Conservation (phyloP, 2,888 invertebrate species). For the Alloplasta piceator region DNA sequence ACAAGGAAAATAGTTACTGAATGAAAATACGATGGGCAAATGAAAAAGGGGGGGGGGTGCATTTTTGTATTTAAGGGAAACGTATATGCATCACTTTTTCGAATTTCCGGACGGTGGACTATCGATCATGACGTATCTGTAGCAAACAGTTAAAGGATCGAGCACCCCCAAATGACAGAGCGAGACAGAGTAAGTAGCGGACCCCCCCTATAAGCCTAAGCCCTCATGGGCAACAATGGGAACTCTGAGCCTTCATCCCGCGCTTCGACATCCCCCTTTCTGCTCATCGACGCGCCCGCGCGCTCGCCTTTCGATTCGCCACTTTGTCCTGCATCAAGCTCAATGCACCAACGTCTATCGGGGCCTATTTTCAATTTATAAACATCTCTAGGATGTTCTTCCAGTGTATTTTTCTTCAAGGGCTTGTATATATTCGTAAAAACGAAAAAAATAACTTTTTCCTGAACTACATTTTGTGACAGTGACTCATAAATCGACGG, state of each 20-base stretch:
- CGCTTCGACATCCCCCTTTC: conserved; percentile 56
- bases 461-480: too few species aligned
- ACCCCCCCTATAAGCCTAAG: conserved; percentile 72
- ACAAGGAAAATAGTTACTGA: background rate
- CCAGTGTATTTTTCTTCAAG: background rate
- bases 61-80: conserved; percentile 26
- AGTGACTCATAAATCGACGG: too few species aligned
- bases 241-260: conserved; percentile 69
- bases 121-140: conserved; percentile 80
- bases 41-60: conserved; percentile 10
- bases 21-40: too few species aligned
- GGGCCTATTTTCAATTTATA: conserved; percentile 21
- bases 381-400: background rate
- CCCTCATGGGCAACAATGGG: conserved; percentile 78
- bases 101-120: conserved; percentile 71
- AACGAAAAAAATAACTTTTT: too few species aligned
- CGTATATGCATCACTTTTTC: conserved; percentile 61
- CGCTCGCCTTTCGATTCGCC: conserved; percentile 70
- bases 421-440: too few species aligned
- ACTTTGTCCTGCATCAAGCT: conserved; percentile 73
- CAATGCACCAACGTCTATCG: conserved; percentile 61
- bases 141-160: conserved; percentile 69
- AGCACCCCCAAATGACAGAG: conserved; percentile 69
- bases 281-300: conserved; percentile 63
- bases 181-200: conserved; percentile 54